These are phyloP conservation scores for Malacosoma neustria DNA, from an alignment of 2,888 invertebrate species.

Conservation along the genomic window DNA sequence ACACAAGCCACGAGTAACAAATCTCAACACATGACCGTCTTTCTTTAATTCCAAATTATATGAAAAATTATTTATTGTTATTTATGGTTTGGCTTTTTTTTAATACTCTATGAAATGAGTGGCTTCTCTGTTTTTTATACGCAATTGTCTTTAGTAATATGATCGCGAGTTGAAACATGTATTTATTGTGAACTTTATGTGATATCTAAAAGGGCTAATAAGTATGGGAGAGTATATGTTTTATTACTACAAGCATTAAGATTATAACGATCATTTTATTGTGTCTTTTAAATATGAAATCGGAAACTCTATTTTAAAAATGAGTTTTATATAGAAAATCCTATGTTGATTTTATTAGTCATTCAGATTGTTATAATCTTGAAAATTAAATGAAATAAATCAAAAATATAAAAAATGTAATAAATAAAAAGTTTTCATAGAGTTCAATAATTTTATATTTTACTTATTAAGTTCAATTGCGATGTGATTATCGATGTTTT, in stretches of 20 bases:
- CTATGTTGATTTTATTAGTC: too few species aligned
- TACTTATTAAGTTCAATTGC: too few species aligned
- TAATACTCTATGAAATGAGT: constrained; percentile 20
- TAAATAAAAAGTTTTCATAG: too few species aligned
- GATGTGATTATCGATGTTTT: too few species aligned
- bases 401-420: too few species aligned
- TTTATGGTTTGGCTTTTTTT: constrained; percentile 21
- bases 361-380: too few species aligned
- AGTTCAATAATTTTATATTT: too few species aligned
- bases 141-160: constrained; percentile 41
- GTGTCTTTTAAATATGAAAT: too few species aligned
- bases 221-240: constrained; percentile 38
- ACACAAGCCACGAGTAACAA: constrained; percentile 38
- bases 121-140: constrained; percentile 24
- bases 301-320: too few species aligned
- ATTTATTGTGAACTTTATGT: constrained; percentile 55
- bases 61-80: constrained; percentile 24
- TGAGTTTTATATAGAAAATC: too few species aligned
- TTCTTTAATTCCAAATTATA: constrained; percentile 27
- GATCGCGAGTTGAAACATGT: constrained; percentile 33
- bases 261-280: too few species aligned
- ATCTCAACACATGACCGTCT: constrained; percentile 47
- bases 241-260: constrained; percentile 23
- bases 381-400: too few species aligned
- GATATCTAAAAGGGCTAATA: constrained; percentile 58